phyloP scores from a whole-genome alignment of 2,888 invertebrate genomes.

The Lepidocyrtoides sp. region DNA sequence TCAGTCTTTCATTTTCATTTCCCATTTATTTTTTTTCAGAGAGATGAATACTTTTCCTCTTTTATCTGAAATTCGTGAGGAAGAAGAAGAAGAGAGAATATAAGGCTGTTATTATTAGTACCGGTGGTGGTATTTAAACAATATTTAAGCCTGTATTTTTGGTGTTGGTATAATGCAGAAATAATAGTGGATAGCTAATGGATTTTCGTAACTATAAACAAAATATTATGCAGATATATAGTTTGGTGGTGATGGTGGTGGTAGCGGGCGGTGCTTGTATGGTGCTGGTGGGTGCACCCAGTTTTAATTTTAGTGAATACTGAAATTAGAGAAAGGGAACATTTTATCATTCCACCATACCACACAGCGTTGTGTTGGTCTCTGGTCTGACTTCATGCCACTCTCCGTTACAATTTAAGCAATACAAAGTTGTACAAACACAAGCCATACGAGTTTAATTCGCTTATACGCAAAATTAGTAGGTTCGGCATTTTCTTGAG shows the following conservation, averaged over 20 bases:
- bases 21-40: not conserved
- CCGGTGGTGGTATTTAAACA: conserved; percentile 17
- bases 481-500: conserved; percentile 1
- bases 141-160: conserved; percentile 9
- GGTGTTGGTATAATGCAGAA: conserved; percentile 5
- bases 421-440: not conserved
- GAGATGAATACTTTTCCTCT: not conserved
- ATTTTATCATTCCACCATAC: not conserved
- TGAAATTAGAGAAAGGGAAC: not conserved
- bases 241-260: not conserved
- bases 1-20: conserved; percentile 20
- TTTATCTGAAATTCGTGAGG: not conserved
- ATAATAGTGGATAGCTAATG: conserved; percentile 10
- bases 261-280: not conserved
- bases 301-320: conserved; percentile 35
- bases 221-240: not conserved
- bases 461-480: conserved; percentile 16
- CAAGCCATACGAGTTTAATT: conserved; percentile 28
- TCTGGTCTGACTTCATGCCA: not conserved
- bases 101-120: too few relatives aligned
- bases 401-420: not conserved
- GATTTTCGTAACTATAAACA: conserved; percentile 5
- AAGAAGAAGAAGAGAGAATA: not conserved
- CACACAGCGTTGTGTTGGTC: too few relatives aligned
- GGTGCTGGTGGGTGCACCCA: conserved; percentile 22